Percentiles rank a stretch among this genome's conserved stretches.
These are phyloP conservation scores for Molothrus ater DNA, from an alignment of 2,797 vertebrate species.

Conservation along the genomic window DNA sequence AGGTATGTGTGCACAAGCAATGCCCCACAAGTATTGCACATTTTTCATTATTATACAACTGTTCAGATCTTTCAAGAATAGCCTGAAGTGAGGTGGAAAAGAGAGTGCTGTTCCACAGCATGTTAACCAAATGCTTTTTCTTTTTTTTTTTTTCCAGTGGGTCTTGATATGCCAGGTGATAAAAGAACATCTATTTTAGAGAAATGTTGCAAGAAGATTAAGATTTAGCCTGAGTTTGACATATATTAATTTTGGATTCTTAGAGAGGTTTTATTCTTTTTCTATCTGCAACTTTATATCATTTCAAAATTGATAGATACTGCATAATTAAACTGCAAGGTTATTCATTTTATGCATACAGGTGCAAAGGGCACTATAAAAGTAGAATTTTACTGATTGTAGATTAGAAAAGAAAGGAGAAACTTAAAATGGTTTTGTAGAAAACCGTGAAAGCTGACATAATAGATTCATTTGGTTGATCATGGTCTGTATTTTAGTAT, in stretches of 20 bases:
- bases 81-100: slow-evolving; percentile 79
- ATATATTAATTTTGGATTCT: slow-evolving; percentile 81
- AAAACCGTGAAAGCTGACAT: slow-evolving; percentile 69
- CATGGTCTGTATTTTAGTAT: slow-evolving; percentile 27
- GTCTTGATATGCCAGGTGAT: slow-evolving; percentile 76
- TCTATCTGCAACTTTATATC: slow-evolving; percentile 76
- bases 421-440: slow-evolving; percentile 71
- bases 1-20: slow-evolving; percentile 83
- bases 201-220: slow-evolving; percentile 79
- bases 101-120: slow-evolving; percentile 73
- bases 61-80: slow-evolving; percentile 85
- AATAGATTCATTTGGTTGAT: slow-evolving; percentile 74
- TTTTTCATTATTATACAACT: slow-evolving; percentile 93
- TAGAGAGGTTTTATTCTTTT: slow-evolving; percentile 77
- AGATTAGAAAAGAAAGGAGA: slow-evolving; percentile 75
- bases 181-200: slow-evolving; percentile 82
- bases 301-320: slow-evolving; percentile 73
- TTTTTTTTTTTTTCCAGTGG: slow-evolving; percentile 44
- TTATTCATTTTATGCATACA: slow-evolving; percentile 80
- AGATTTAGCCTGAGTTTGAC: slow-evolving; percentile 80
- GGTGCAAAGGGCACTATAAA: slow-evolving; percentile 79
- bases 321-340: slow-evolving; percentile 79
- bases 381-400: slow-evolving; percentile 77
- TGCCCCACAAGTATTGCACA: slow-evolving; percentile 87
- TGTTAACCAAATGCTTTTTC: slow-evolving; percentile 75